phyloP scores from a whole-genome alignment of 1,140 invertebrate genomes.

The Drosophila chauvacae region DNA sequence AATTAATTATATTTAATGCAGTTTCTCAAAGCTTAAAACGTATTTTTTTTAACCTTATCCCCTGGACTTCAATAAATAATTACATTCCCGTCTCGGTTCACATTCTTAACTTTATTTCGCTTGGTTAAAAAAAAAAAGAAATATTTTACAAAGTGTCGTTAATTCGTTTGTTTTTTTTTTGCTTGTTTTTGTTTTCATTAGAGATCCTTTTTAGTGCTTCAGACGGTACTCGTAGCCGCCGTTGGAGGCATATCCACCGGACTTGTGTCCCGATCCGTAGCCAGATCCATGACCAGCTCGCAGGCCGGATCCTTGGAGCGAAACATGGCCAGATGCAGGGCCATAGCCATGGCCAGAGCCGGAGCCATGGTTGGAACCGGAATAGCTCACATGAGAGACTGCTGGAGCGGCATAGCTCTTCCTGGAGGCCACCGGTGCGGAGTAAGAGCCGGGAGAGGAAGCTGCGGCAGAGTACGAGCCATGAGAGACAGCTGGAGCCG shows the following conservation, averaged over 20 bases:
- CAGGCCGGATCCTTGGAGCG: slow-evolving; percentile 16
- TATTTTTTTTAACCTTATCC: neutral
- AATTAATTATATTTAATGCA: neutral
- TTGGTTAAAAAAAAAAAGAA: slow-evolving; percentile 30
- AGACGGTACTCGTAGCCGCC: slow-evolving; percentile 65
- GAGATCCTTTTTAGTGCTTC: slow-evolving; percentile 47
- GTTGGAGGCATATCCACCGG: slow-evolving; percentile 46
- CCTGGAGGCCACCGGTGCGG: slow-evolving; percentile 17
- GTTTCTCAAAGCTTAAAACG: neutral
- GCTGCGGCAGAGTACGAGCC: slow-evolving; percentile 24
- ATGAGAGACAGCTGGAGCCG: slow-evolving; percentile 3
- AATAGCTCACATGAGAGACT: slow-evolving; percentile 33
- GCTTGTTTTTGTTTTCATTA: neutral
- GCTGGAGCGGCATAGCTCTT: slow-evolving; percentile 37
- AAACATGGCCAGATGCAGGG: slow-evolving; percentile 17
- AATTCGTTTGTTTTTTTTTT: neutral
- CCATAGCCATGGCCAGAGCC: too few relatives aligned
- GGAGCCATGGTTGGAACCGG: slow-evolving; percentile 28
- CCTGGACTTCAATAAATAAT: neutral
- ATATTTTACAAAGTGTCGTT: slow-evolving; percentile 3
- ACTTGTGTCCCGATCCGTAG: slow-evolving; percentile 11
- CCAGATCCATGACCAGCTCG: slow-evolving; percentile 9
- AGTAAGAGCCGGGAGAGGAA: slow-evolving; percentile 18
- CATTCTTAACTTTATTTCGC: slow-evolving; percentile 29
- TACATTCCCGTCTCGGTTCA: neutral